Conservation (phyloP, 2,113 vertebrate species). For the Rhineura floridana region DNA sequence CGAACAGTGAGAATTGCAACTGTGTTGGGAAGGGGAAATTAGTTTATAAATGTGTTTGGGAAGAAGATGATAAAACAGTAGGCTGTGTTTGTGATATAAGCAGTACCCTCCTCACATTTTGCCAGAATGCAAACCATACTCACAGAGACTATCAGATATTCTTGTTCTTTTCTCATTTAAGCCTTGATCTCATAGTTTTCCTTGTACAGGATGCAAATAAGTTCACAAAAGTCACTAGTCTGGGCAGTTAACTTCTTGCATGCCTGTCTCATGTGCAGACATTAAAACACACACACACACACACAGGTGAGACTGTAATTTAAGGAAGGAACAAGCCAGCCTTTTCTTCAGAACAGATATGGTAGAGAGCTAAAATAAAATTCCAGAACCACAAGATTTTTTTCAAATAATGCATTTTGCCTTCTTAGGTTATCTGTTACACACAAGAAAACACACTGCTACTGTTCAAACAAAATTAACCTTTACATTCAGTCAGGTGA, state of each 20-base stretch:
- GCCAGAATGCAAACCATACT: conserved; percentile 12
- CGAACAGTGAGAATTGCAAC: neutral
- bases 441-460: neutral
- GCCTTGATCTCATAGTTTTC: neutral
- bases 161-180: neutral
- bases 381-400: conserved; percentile 30
- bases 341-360: neutral
- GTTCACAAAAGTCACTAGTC: neutral
- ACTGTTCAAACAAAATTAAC: conserved; percentile 39
- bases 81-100: conserved; percentile 21
- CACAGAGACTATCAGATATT: conserved; percentile 15
- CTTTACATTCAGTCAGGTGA: conserved; percentile 36
- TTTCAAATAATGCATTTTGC: neutral
- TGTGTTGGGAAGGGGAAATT: neutral
- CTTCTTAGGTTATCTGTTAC: neutral
- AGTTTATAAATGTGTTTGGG: conserved; percentile 28
- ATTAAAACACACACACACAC: neutral
- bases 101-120: neutral
- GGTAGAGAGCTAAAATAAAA: neutral
- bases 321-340: neutral
- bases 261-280: too few relatives aligned
- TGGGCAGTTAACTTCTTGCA: neutral
- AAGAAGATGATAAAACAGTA: conserved; percentile 18
- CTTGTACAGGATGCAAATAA: neutral
- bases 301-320: neutral